Evolutionary conservation across 2,797 vertebrate species (phyloP), one percentile per base, ranked within the genome.

Genomic region (Manis pentadactyla): DNA sequence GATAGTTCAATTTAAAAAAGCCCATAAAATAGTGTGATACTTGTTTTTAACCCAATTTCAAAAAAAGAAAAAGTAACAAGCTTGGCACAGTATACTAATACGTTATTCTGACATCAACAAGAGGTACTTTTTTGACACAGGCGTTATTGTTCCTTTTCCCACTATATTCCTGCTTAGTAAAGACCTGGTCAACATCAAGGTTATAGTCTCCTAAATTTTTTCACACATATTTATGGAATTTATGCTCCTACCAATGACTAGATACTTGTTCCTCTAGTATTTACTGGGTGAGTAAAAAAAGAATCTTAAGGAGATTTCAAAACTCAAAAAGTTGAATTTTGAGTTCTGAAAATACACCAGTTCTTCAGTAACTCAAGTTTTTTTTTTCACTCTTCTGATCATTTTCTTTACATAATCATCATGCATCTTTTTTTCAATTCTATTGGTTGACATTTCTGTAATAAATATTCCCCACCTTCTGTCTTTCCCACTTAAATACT

Each of bases 291-390:
- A 95, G 31, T 49, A 61, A 73, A 74, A 74, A 77, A 78, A 78
- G 1, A 69, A 53, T 31, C 7, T 78, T 51, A 68, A 37, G 57
- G n/a, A 19, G 9, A 53, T 17, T 79, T 14, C 11, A 34, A 14
- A 88, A 89, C 15, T 19, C 42, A 21, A 90, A 21, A 90, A 93
- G n/a, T 25, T 46, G 23, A 93, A 87, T 74, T 90, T 77, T 81
- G 37, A 68, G 5, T 75, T 93, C 23, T 55, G 5, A 95, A 89
- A 90, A 74, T 6, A 64, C 0, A n/a, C 3, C 12, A 81, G 37
- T 79, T 68, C 37, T 51, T 34, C 27, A 84, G 71, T 57, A 95
- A 88, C 55, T 75, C 51, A 90, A 57, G 53, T 57, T 42, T 18
- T 42, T 92, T 83, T 89, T 27, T 19, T 64, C 23, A 17, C 10